These are phyloP conservation scores for Mythimna impura DNA, from an alignment of 2,888 invertebrate species.

Conservation along the genomic window DNA sequence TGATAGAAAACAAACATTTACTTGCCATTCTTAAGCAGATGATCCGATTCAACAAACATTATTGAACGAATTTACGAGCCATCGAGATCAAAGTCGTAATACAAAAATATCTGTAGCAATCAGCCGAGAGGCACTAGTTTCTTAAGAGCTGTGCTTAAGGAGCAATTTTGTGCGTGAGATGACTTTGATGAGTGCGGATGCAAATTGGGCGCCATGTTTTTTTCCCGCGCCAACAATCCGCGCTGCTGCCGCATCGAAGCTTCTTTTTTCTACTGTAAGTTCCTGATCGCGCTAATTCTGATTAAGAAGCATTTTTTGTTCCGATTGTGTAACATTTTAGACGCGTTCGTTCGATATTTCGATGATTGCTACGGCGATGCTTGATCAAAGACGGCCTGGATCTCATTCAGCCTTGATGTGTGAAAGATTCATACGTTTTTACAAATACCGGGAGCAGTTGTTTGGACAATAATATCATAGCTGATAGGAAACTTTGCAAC, in stretches of 20 bases:
- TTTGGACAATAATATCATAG: constrained; percentile 63
- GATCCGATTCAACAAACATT: constrained; percentile 86
- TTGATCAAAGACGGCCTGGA: constrained; percentile 76
- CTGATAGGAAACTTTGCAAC: constrained; percentile 60
- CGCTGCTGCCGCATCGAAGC: constrained; percentile 79
- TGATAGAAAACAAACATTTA: constrained; percentile 89
- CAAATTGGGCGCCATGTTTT: constrained; percentile 78
- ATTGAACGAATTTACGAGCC: constrained; percentile 84
- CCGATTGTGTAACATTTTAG: constrained; percentile 69
- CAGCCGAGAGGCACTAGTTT: constrained; percentile 65
- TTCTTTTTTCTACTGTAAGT: constrained; percentile 74
- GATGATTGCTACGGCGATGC: constrained; percentile 70
- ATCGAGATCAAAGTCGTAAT: constrained; percentile 84
- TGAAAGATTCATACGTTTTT: constrained; percentile 74
- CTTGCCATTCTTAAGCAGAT: constrained; percentile 85
- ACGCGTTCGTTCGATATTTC: constrained; percentile 66
- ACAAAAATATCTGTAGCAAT: constrained; percentile 78
- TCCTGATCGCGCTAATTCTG: constrained; percentile 78
- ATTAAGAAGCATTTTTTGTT: constrained; percentile 78
- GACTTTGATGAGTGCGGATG: constrained; percentile 71
- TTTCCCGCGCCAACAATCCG: constrained; percentile 78
- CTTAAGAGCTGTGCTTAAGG: constrained; percentile 72
- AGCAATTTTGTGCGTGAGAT: constrained; percentile 75
- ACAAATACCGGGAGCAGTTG: constrained; percentile 69
- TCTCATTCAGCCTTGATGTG: constrained; percentile 67